Evolutionary conservation across 2,113 vertebrate species (phyloP).

Genomic region (Epinephelus fuscoguttatus): DNA sequence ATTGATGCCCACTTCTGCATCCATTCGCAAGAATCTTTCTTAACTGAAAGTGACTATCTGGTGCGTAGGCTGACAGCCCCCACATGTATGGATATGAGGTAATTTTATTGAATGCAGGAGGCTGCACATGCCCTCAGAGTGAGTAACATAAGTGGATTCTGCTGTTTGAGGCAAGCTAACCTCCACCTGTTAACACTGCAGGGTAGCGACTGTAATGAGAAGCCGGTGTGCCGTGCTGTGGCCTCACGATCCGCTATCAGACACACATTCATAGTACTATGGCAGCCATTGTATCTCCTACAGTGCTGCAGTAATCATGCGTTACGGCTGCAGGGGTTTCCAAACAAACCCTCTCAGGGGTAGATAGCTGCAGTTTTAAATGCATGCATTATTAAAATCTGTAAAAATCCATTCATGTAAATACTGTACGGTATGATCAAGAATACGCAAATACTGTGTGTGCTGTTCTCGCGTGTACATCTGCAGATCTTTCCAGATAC

Average conservation of each 20-base stretch:
- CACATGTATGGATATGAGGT: slow-evolving; percentile 50
- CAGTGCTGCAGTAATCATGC: slow-evolving; percentile 11
- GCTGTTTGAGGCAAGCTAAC: slow-evolving; percentile 34
- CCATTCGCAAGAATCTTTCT: slow-evolving; percentile 34
- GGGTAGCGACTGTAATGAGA: slow-evolving; percentile 55
- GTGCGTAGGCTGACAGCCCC: slow-evolving; percentile 43
- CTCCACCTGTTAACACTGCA: slow-evolving; percentile 57
- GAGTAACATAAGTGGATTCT: slow-evolving; percentile 48
- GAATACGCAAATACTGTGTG: not conserved
- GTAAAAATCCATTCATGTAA: not conserved
- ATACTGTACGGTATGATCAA: not conserved
- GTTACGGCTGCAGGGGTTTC: slow-evolving; percentile 14
- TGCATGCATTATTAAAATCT: slow-evolving; percentile 6
- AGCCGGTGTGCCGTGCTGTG: slow-evolving; percentile 15
- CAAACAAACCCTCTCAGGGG: slow-evolving; percentile 27
- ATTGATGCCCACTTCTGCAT: slow-evolving; percentile 58
- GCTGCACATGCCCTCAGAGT: slow-evolving; percentile 16
- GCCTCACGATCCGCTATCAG: slow-evolving; percentile 14
- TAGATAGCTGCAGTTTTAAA: slow-evolving; percentile 4
- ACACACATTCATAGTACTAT: not conserved
- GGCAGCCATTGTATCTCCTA: slow-evolving; percentile 2
- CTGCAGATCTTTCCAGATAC: slow-evolving; percentile 2
- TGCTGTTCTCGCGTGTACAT: not conserved
- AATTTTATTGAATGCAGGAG: slow-evolving; percentile 36
- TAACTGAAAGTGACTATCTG: slow-evolving; percentile 57